A percentile compares a stretch with the other conserved stretches of the same genome.
phyloP scores from a whole-genome alignment of 2,888 invertebrate genomes.

The Lysandra coridon region DNA sequence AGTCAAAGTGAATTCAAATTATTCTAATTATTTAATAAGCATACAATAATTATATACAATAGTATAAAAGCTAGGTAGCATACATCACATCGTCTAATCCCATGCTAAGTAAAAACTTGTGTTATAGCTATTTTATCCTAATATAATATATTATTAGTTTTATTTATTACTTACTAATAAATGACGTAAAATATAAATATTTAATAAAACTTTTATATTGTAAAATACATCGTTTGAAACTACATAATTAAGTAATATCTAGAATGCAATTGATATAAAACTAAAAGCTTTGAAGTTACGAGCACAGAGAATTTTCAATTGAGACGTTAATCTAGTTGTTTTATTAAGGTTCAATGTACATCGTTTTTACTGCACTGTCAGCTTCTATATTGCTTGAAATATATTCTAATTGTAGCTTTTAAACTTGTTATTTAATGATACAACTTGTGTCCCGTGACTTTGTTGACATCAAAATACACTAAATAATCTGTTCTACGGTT shows the following conservation, averaged over 20 bases:
- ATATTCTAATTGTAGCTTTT: too few relatives aligned
- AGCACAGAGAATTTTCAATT: background rate
- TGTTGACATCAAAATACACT: too few relatives aligned
- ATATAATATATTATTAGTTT: too few relatives aligned
- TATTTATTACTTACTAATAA: background rate
- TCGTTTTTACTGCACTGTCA: background rate
- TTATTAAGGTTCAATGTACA: background rate
- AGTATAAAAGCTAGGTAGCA: too few relatives aligned
- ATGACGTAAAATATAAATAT: background rate
- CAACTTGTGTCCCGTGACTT: too few relatives aligned
- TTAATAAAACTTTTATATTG: slow-evolving; percentile 2
- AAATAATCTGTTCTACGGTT: too few relatives aligned
- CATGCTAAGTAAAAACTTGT: background rate
- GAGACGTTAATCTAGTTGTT: background rate
- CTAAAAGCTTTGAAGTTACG: background rate
- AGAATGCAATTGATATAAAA: background rate
- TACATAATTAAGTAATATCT: background rate
- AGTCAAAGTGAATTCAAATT: too few relatives aligned
- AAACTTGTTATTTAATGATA: too few relatives aligned
- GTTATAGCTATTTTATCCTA: background rate
- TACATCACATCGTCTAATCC: too few relatives aligned
- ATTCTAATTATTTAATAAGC: too few relatives aligned
- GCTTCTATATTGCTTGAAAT: background rate
- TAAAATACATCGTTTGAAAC: background rate
- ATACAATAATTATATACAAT: too few relatives aligned